Base-by-base conservation (phyloP, 2,888 invertebrate genomes). In the Cryptocephalus moraei region DNA sequence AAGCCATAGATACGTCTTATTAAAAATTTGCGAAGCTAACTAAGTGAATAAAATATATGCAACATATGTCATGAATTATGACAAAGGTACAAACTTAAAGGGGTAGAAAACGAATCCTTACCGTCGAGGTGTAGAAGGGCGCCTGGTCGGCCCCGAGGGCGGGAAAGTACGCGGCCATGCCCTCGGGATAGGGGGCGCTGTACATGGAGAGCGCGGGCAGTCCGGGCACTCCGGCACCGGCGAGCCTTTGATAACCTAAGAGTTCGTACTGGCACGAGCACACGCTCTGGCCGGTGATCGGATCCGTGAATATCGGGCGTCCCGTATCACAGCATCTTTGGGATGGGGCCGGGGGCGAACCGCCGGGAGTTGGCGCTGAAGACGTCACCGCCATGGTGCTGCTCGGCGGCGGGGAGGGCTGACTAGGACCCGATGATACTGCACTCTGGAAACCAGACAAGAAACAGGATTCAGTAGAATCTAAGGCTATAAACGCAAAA, bases 231-330 rank as follows among this genome's bases (percentile, higher is more conserved):
- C 72, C 73, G 8, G 60, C 59, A 43, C 80, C 68, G 34, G 79
- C 85, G 52, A 90, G 77, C 65, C 89, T 78, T 73, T 88, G 90
- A 75, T 88, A 88, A 73, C 82, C 82, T 62, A 91, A 80, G 61
- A 91, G 80, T 74, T 90, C 90, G 74, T 90, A 90, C 72, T 91
- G 91, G 73, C 91, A 91, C 62, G 90, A 90, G 75, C 91, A 91
- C 54, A 91, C 84, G 47, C 86, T 88, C 72, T 90, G 89, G 46
- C 91, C 90, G 58, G 89, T 88, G 59, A 90, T 78, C 40, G 91
- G 91, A 73, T 91, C 91, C 67, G 89, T 89, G 75, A 89, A 90
- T 68, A 92, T 82, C 55, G 91, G 86, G 63, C 92, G 80, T 57
- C 92, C 92, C 56, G 91, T 90, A 76, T 93, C 91, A 75, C 93